Evolutionary conservation across 2,888 invertebrate species (phyloP), one percentile per base, ranked within the genome.

Genomic region (Himalopsyche kuldschensis): DNA sequence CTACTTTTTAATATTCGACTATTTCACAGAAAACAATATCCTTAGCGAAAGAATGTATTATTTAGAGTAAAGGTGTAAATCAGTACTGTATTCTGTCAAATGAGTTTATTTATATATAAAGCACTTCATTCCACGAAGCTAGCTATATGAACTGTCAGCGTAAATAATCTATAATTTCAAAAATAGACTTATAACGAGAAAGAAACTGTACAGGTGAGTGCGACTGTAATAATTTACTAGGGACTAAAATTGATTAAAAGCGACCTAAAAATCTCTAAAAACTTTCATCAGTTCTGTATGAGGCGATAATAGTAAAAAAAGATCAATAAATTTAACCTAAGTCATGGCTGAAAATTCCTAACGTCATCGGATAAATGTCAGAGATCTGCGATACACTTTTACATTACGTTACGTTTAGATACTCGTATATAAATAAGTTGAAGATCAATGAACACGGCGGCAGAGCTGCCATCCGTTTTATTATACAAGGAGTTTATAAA

Each of bases 271-370:
- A 78, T 79, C 32, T 81, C 83, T 84, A 83, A 82, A 63, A 80
- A 83, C 80, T 80, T 63, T 85, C 76, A 86, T 86, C 86, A 86
- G 86, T 86, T 85, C 86, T 84, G 85, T 80, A 85, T 85, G 85
- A 86, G 80, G 81, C 75, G 76, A 82, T 78, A 75, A 75, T 24
- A 81, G 81, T 69, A 84, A 24, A 81, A 84, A 82, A 69, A 63
- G 79, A 84, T 83, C 46, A 82, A 69, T 55, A 83, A 80, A 63
- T 76, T 86, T 46, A 85, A 86, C 84, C 86, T 86, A 86, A 85
- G 86, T 86, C 86, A 86, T 86, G 86, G 86, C 48, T 84, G 82
- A 83, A 79, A 78, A 78, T 78, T 82, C 77, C 69, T 81, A 82
- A 55, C 78, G 79, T 78, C 80, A 76, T 63, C 31, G 83, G 85